phyloP scores from a whole-genome alignment of 2,797 vertebrate genomes.

The Eospalax fontanierii region DNA sequence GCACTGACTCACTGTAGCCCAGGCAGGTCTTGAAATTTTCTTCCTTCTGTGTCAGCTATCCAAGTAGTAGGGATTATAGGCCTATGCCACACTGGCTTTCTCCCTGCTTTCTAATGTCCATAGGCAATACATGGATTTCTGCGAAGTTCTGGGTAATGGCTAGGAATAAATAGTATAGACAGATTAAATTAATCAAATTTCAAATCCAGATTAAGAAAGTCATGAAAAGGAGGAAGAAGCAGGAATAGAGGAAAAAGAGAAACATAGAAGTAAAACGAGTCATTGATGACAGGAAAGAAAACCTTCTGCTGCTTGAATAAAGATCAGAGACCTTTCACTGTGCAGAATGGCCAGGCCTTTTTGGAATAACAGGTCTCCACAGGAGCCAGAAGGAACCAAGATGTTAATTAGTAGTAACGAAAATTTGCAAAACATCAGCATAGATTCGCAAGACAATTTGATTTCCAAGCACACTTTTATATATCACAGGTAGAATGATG shows the following conservation, averaged over 20 bases:
- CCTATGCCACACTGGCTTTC: background rate
- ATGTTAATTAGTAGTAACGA: conserved; percentile 61
- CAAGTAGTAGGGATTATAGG: background rate
- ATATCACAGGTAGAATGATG: conserved; percentile 63
- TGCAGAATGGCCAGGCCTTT: background rate
- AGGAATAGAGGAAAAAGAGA: conserved; percentile 61
- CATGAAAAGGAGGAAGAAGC: conserved; percentile 45
- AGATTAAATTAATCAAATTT: conserved; percentile 44
- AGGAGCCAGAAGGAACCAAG: conserved; percentile 63
- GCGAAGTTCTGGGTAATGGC: conserved; percentile 18
- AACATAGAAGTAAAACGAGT: conserved; percentile 45
- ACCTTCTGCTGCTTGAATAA: conserved; percentile 67
- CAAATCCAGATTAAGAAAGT: conserved; percentile 39
- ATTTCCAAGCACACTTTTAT: conserved; percentile 59
- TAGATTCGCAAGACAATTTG: conserved; percentile 54
- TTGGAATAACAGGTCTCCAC: conserved; percentile 36
- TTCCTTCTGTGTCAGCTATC: background rate
- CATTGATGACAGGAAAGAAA: conserved; percentile 65
- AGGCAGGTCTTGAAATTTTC: background rate
- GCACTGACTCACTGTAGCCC: background rate
- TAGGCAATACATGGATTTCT: conserved; percentile 38
- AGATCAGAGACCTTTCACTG: conserved; percentile 42
- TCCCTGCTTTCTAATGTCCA: conserved; percentile 9
- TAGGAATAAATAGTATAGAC: conserved; percentile 58
- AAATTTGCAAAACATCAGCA: conserved; percentile 32